phyloP scores from a whole-genome alignment of 2,113 vertebrate species.

The Scortum barcoo region DNA sequence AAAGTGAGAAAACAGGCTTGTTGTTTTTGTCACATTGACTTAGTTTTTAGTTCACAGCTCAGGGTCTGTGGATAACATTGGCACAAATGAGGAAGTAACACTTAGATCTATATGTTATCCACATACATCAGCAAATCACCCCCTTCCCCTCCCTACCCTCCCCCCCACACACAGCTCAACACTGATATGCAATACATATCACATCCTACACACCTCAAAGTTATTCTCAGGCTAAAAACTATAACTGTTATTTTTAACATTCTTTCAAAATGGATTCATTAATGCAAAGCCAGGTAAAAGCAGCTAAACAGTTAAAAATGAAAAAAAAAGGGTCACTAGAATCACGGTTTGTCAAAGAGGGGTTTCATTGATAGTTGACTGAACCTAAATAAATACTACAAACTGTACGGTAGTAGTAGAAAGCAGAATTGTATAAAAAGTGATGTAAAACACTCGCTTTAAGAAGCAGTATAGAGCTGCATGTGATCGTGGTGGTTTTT shows the following conservation, averaged over 20 bases:
- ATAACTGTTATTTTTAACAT: conserved; percentile 36
- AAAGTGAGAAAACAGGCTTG: conserved; percentile 37
- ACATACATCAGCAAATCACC: conserved; percentile 50
- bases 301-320: conserved; percentile 47
- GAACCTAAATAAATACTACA: conserved; percentile 68
- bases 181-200: conserved; percentile 68
- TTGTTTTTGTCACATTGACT: conserved; percentile 57
- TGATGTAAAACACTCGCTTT: conserved; percentile 43
- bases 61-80: conserved; percentile 74
- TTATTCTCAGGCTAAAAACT: conserved; percentile 66
- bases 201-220: conserved; percentile 58
- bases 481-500: conserved; percentile 29
- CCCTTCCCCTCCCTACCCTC: no score
- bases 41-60: conserved; percentile 75
- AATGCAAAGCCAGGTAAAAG: conserved; percentile 58
- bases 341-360: conserved; percentile 47
- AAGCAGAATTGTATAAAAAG: conserved; percentile 68
- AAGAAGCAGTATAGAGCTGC: conserved; percentile 47
- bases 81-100: conserved; percentile 75
- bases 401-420: conserved; percentile 60
- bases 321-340: conserved; percentile 29
- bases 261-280: conserved; percentile 50
- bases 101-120: conserved; percentile 63
- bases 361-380: conserved; percentile 43
- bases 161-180: conserved; percentile 18